phyloP scores from a whole-genome alignment of 2,113 vertebrate genomes.

The Spilogale gracilis region DNA sequence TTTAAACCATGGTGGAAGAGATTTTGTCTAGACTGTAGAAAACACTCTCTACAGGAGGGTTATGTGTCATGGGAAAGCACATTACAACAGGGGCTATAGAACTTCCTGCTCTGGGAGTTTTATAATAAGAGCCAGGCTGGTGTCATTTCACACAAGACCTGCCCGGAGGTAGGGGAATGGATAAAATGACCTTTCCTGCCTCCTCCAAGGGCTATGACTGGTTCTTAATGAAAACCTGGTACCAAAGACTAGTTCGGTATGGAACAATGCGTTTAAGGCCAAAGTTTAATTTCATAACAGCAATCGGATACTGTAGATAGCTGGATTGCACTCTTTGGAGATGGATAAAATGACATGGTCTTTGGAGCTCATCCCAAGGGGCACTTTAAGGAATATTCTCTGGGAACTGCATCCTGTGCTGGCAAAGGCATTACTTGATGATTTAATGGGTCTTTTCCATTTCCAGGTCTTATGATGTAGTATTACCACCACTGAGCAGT shows the following conservation, averaged over 20 bases:
- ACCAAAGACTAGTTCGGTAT: conserved; percentile 57
- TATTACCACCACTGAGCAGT: neutral
- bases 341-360: conserved; percentile 70
- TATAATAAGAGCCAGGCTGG: conserved; percentile 81
- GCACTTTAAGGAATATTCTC: conserved; percentile 63
- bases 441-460: conserved; percentile 69
- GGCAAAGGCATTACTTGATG: conserved; percentile 66
- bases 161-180: conserved; percentile 79
- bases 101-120: conserved; percentile 78
- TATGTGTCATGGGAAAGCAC: conserved; percentile 67
- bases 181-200: conserved; percentile 80
- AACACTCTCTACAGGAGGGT: conserved; percentile 43
- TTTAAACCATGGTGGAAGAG: neutral
- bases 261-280: conserved; percentile 77
- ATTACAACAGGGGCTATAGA: conserved; percentile 36
- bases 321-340: conserved; percentile 50
- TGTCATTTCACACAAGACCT: conserved; percentile 79
- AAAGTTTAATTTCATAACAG: conserved; percentile 83
- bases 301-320: conserved; percentile 77
- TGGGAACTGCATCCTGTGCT: conserved; percentile 42
- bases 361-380: conserved; percentile 67
- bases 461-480: conserved; percentile 58
- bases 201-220: conserved; percentile 68
- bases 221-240: conserved; percentile 83
- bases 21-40: conserved; percentile 53